Evolutionary conservation across 2,113 vertebrate genomes (phyloP).

Genomic region (Neolamprologus ventralis): DNA sequence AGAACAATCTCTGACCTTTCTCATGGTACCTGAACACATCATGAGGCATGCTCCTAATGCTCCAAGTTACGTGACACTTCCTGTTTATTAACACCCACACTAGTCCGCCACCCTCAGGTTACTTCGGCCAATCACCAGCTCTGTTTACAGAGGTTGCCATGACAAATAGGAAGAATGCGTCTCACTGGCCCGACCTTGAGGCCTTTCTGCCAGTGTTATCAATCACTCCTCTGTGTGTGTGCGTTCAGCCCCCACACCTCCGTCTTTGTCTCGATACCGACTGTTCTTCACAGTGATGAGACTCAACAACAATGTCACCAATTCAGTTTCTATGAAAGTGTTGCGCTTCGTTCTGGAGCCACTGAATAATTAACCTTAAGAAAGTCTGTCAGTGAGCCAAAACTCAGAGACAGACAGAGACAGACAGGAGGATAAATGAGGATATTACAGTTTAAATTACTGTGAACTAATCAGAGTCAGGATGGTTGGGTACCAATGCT

Average conservation of each 20-base stretch:
- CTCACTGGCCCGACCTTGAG: background rate
- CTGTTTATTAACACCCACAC: background rate
- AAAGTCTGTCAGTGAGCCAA: background rate
- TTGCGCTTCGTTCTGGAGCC: background rate
- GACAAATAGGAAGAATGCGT: background rate
- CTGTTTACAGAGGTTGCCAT: background rate
- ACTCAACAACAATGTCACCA: background rate
- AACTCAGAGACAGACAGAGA: too few relatives aligned
- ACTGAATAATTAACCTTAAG: background rate
- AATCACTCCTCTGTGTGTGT: background rate
- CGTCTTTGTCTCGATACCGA: background rate
- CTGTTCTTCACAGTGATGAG: background rate
- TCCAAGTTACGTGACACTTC: background rate
- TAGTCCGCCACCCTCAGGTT: fast-evolving
- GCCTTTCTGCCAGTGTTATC: background rate
- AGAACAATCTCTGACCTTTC: background rate
- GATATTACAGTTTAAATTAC: background rate
- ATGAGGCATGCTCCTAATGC: background rate
- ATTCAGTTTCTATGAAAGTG: background rate
- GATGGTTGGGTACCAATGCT: background rate
- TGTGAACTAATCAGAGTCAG: background rate
- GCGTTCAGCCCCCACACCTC: background rate
- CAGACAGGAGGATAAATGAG: background rate
- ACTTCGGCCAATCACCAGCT: background rate
- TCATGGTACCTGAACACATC: background rate